Percentiles rank a stretch among this genome's conserved stretches.
Conservation (phyloP, 2,888 invertebrate genomes). For the Plagiodera versicolora region DNA sequence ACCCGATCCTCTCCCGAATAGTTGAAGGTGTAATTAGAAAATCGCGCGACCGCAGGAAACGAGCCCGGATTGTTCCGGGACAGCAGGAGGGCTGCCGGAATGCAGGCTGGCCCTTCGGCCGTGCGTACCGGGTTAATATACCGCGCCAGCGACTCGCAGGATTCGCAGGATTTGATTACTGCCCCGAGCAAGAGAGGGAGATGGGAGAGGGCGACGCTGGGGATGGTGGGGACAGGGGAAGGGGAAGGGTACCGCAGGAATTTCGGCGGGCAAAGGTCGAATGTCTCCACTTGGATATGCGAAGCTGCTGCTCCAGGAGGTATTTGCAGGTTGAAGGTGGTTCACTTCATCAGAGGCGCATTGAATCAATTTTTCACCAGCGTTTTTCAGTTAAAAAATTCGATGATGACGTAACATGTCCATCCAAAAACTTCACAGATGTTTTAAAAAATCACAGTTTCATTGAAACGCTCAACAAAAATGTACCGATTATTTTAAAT, state of each 20-base stretch:
- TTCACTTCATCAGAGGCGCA: no score
- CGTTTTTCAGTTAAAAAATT: no score
- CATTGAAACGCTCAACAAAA: no score
- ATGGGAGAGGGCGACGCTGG: neutral
- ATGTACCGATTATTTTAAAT: no score
- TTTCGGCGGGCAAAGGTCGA: neutral
- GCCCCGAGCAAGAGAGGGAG: slow-evolving; percentile 2
- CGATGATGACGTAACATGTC: no score
- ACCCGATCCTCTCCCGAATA: slow-evolving; percentile 35
- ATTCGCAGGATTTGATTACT: slow-evolving; percentile 35
- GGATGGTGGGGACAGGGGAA: neutral
- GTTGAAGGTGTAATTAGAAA: slow-evolving; percentile 43
- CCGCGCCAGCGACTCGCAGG: slow-evolving; percentile 28
- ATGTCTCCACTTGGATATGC: no score
- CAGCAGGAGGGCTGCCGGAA: slow-evolving; percentile 27
- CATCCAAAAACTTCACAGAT: no score
- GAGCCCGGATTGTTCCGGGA: slow-evolving; percentile 35
- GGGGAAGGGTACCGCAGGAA: neutral
- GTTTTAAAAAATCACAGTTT: no score
- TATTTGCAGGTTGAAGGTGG: no score
- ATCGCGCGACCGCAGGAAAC: slow-evolving; percentile 38
- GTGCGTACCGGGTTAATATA: slow-evolving; percentile 34
- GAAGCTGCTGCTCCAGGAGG: no score
- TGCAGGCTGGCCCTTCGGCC: slow-evolving; percentile 23
- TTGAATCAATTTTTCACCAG: no score